A percentile compares a stretch with the other conserved stretches of the same genome.
Evolutionary conservation across 1,140 invertebrate species (phyloP).

Genomic region (Drosophila repletoides): DNA sequence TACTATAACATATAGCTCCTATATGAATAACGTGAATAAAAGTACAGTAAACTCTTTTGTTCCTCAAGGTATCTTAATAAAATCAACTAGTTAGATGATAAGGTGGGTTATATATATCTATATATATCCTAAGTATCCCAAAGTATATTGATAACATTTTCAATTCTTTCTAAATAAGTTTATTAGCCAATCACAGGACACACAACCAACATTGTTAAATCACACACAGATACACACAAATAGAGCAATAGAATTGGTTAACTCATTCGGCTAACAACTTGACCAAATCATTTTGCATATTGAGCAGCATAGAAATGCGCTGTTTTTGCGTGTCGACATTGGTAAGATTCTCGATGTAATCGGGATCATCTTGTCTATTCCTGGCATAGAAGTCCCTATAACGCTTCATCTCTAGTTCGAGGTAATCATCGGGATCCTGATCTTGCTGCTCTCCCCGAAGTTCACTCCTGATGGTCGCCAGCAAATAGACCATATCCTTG

Average conservation of each 20-base stretch:
- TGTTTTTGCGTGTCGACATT: constrained; percentile 2
- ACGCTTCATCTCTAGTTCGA: constrained; percentile 52
- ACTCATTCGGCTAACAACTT: constrained; percentile 43
- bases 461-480: constrained; percentile 47
- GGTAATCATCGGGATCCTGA: constrained; percentile 14
- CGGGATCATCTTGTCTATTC: background rate
- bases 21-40: no score
- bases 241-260: background rate
- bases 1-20: no score
- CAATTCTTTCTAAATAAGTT: background rate
- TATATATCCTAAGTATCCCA: no score
- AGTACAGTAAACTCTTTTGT: no score
- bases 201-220: no score
- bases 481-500: constrained; percentile 20
- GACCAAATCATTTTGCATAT: constrained; percentile 64
- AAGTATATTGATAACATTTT: no score
- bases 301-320: constrained; percentile 51
- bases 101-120: no score
- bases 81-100: no score
- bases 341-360: background rate
- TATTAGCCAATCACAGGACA: background rate
- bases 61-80: no score
- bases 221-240: background rate
- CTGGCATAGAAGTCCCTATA: constrained; percentile 44
- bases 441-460: constrained; percentile 42